A percentile compares a stretch with the other conserved stretches of the same genome.
These are phyloP conservation scores for Lophura nycthemera DNA, from an alignment of 2,113 vertebrate species.

Conservation along the genomic window DNA sequence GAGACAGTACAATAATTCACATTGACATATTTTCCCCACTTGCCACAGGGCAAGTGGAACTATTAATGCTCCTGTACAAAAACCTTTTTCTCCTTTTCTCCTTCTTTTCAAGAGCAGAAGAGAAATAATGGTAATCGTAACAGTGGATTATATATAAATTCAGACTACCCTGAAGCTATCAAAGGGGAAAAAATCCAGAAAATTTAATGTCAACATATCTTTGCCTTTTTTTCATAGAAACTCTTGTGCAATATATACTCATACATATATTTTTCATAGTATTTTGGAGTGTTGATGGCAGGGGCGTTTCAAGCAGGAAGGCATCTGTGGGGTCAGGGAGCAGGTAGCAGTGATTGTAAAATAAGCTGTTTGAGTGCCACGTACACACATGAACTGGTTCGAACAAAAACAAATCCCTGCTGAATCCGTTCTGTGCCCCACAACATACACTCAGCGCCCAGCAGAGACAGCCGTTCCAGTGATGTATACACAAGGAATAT, in stretches of 20 bases:
- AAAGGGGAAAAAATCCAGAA: neutral
- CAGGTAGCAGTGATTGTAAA: conserved; percentile 8
- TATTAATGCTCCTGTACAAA: conserved; percentile 60
- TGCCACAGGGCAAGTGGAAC: conserved; percentile 73
- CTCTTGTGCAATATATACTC: neutral
- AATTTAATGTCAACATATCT: neutral
- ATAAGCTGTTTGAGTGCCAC: neutral
- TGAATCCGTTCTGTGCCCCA: neutral
- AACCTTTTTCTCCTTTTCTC: conserved; percentile 35
- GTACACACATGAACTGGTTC: neutral
- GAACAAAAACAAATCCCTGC: conserved; percentile 43
- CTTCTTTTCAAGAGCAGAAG: conserved; percentile 10
- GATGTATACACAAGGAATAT: conserved; percentile 44
- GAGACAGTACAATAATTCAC: conserved; percentile 71
- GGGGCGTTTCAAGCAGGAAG: neutral
- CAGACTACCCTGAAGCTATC: conserved; percentile 21
- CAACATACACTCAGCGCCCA: neutral
- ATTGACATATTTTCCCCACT: conserved; percentile 69
- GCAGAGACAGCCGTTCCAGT: conserved; percentile 41
- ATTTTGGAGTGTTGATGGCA: neutral
- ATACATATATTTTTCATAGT: neutral
- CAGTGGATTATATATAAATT: conserved; percentile 32
- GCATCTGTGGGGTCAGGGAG: conserved; percentile 1
- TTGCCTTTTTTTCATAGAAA: neutral
- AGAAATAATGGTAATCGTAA: neutral